These are phyloP conservation scores for Lycodopsis pacificus DNA, from an alignment of 2,797 vertebrate genomes.

Conservation along the genomic window DNA sequence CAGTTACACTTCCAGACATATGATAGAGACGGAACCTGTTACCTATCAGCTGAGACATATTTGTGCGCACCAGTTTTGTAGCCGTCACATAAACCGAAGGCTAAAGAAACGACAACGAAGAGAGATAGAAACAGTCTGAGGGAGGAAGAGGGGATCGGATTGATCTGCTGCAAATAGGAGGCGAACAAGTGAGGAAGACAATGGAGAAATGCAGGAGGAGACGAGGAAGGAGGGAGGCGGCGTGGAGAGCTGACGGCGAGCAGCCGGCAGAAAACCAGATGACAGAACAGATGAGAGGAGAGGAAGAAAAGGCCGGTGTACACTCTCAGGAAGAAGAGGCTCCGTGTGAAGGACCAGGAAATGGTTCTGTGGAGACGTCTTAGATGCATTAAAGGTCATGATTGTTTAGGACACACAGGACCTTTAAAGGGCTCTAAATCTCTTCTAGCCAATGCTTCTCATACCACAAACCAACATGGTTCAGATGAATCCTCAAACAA, in stretches of 20 bases:
- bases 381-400: not conserved
- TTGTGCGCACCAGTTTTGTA: not conserved
- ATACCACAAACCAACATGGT: not conserved
- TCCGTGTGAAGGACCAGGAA: not conserved
- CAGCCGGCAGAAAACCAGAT: conserved; percentile 38
- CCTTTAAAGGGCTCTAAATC: not conserved
- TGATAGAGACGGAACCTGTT: not conserved
- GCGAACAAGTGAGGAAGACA: conserved; percentile 32
- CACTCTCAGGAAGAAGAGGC: not conserved
- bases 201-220: conserved; percentile 44
- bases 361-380: not conserved
- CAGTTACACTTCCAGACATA: not conserved
- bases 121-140: conserved; percentile 33
- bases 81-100: not conserved
- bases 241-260: conserved; percentile 5
- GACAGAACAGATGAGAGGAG: conserved; percentile 37
- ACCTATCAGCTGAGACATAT: not conserved
- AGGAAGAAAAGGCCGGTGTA: not conserved
- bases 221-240: conserved; percentile 15
- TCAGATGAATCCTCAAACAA: not conserved
- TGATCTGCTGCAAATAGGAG: conserved; percentile 13
- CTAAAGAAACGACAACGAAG: not conserved
- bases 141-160: not conserved
- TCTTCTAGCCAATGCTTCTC: not conserved
- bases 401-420: not conserved